Percentiles rank a stretch among this genome's conserved stretches.
Evolutionary conservation across 2,113 vertebrate genomes (phyloP).

Genomic region (Genyomyrus donnyi): DNA sequence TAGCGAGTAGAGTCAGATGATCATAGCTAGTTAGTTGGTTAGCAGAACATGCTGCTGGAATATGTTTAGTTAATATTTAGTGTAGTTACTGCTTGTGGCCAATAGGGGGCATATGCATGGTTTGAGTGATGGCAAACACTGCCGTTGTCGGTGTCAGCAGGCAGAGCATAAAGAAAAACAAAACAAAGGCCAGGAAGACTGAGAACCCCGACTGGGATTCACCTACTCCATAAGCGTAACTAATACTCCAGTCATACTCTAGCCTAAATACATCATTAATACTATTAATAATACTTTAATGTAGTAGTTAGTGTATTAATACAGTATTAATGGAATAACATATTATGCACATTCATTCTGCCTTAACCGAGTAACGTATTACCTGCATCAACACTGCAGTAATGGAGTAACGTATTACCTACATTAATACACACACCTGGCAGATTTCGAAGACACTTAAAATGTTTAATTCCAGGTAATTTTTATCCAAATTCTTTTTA

Average conservation of each 20-base stretch:
- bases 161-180: slow-evolving; percentile 30
- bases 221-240: neutral
- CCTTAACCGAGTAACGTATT: neutral
- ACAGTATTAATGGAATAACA: neutral
- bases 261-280: neutral
- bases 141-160: slow-evolving; percentile 24
- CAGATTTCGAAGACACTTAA: neutral
- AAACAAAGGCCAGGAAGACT: slow-evolving; percentile 19
- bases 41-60: neutral
- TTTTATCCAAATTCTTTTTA: neutral
- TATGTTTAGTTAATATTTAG: neutral
- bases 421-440: neutral
- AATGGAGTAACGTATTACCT: neutral
- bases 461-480: neutral
- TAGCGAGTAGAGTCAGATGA: too few relatives aligned
- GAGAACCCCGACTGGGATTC: neutral
- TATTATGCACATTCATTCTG: neutral
- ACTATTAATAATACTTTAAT: neutral
- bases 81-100: neutral
- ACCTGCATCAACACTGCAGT: neutral
- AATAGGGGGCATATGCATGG: neutral
- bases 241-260: neutral
- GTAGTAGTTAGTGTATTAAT: neutral
- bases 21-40: neutral
- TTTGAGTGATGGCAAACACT: slow-evolving; percentile 37